A percentile compares a stretch with the other conserved stretches of the same genome.
Evolutionary conservation across 2,888 invertebrate species (phyloP).

Genomic region (Caenorhabditis zanzibari): DNA sequence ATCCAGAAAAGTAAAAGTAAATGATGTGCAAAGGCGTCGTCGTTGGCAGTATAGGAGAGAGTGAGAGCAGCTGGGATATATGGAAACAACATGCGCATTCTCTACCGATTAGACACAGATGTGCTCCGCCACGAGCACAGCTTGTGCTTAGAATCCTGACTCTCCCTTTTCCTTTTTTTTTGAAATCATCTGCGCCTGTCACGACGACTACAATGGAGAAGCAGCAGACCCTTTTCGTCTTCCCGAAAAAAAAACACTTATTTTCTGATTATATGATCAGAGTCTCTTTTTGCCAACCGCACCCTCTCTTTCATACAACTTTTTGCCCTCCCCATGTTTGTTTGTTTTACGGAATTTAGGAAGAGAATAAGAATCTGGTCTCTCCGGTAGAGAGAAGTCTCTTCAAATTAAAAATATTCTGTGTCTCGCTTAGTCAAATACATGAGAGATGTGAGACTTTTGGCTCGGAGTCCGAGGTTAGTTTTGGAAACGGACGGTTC

Average conservation of each 20-base stretch:
- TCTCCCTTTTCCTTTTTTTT: conserved; percentile 14
- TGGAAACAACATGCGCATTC: conserved; percentile 65
- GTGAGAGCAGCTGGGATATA: conserved; percentile 66
- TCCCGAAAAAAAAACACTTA: neutral
- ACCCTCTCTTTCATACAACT: conserved; percentile 28
- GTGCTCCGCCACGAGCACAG: conserved; percentile 59
- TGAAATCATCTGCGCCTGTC: conserved; percentile 50
- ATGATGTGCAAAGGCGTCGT: conserved; percentile 54
- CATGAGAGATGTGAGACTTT: neutral
- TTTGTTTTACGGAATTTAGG: conserved; percentile 43
- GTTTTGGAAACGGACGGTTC: neutral
- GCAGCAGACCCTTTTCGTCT: conserved; percentile 20
- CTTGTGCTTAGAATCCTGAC: conserved; percentile 58
- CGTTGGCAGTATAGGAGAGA: conserved; percentile 4
- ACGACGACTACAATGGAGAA: conserved; percentile 21
- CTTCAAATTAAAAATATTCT: conserved; percentile 58
- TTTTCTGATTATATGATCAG: conserved; percentile 44
- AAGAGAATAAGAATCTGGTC: conserved; percentile 28
- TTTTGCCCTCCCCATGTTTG: conserved; percentile 34
- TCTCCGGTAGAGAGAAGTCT: conserved; percentile 14
- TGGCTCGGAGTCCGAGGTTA: neutral
- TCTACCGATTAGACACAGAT: conserved; percentile 70
- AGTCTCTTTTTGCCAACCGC: conserved; percentile 22
- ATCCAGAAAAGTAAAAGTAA: conserved; percentile 56
- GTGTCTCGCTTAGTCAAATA: conserved; percentile 49